Base-by-base conservation (phyloP, 2,888 invertebrate species). In the Sericinus montela region DNA sequence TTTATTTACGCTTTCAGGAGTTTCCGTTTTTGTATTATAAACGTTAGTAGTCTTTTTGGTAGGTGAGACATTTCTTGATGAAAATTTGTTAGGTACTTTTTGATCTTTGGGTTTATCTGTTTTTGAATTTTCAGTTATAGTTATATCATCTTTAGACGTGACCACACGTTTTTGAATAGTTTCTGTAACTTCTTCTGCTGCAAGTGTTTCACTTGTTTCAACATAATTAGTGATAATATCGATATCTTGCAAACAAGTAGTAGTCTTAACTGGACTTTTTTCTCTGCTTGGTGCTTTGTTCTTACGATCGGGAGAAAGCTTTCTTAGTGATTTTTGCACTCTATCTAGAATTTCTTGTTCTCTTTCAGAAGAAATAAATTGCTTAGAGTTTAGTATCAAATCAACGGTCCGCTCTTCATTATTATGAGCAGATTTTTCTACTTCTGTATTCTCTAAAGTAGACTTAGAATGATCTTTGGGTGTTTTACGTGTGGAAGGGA, bases 251-350 rank as follows among this genome's bases (percentile, higher is more conserved):
- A 79, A 62, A 46, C 74, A 75, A 8, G 74, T 75, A 29, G 64
- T 75, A 9, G 65, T 67, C 65, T 80, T 81, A 9, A 55, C 58
- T 13, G 75, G 75, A 53, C 71, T 80, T 38, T 56, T 72, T 38
- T 77, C 79, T 14, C 74, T 69, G 51, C 66, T 75, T 0, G 76
- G 75, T 28, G 77, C 75, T 45, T 64, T 74, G 44, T 71, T 66
- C 45, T 66, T 78, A 9, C 80, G 75, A 19, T 76, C 74, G 0
- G 86, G 85, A n/a, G 87, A 88, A 11, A 84, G 57, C 56, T 79
- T 85, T 57, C 81, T 67, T 3, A 82, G 60, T 11, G 84, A 83
- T 42, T 79, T 78, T 60, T 86, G 78, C 3, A 85, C 83, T 60
- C 68, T 75, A 39, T 84, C 75, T 11, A 84, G 54, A 55, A 84